phyloP scores from a whole-genome alignment of 1,140 invertebrate species.

The Globodera rostochiensis region DNA sequence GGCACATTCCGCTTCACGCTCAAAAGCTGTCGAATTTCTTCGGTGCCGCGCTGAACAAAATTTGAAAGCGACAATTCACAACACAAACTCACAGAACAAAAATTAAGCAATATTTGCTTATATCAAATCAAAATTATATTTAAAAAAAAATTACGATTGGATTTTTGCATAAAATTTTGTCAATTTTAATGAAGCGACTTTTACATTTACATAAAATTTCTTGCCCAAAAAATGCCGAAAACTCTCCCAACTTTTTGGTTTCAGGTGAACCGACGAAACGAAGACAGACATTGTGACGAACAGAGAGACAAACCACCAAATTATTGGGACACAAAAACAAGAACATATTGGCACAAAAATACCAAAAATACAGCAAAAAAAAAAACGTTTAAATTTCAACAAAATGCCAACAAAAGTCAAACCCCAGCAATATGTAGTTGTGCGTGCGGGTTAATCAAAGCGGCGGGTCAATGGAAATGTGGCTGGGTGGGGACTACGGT shows the following conservation, averaged over 20 bases:
- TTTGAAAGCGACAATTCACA: conserved; percentile 25
- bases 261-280: no score
- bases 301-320: no score
- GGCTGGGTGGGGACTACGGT: conserved; percentile 13
- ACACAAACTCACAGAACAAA: neutral
- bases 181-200: no score
- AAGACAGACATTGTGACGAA: no score
- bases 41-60: conserved; percentile 41
- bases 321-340: no score
- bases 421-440: conserved; percentile 1
- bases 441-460: conserved; percentile 26
- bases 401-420: conserved; percentile 31
- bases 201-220: no score
- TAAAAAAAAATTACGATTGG: neutral
- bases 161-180: no score
- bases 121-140: neutral
- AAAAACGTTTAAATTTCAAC: neutral
- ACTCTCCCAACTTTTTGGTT: no score
- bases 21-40: conserved; percentile 48
- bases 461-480: conserved; percentile 26
- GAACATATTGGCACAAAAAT: no score
- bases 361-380: no score
- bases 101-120: neutral
- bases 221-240: no score
- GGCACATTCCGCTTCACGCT: conserved; percentile 36